Base-by-base conservation (phyloP, 2,113 vertebrate species). In the Shinisaurus crocodilurus region DNA sequence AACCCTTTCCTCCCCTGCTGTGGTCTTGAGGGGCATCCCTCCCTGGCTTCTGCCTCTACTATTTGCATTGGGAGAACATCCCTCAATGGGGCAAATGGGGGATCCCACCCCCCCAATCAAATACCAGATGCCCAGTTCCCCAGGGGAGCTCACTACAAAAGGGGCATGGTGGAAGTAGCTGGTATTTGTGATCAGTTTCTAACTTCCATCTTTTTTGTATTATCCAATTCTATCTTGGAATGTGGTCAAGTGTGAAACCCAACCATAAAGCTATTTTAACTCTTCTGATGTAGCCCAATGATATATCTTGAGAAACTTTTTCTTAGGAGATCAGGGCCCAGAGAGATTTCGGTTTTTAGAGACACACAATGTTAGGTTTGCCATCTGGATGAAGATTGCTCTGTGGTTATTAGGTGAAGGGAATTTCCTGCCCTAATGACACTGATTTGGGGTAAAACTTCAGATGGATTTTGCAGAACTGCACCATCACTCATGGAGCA, bases 391-490 rank as follows among this genome's bases (percentile, higher is more conserved):
- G 82, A 85, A 69, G 74, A 65, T 79, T 90, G 79, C 60, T 85
- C 45, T 43, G 48, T 85, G 1, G 60, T 79, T 90, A 69, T 79
- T 79, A 79, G 74, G 60, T 90, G n/a, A n/a, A 79, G 34, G 81
- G 89, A 85, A 90, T 85, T 85, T 90, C 74, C 82, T 54, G 32
- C 60, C 50, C 57, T 79, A 67, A 85, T 27, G 45, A 40, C 48
- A 79, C 34, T 85, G 34, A 85, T 85, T 76, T 70, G 34, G 48
- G 65, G 48, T 77, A 27, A 48, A 88, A 83, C 60, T 72, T 37
- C 60, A 50, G 18, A 87, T 90, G 54, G 20, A 67, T 87, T 75
- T 87, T 87, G 72, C 85, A 92, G 79, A 76, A 90, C 0, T 1
- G 72, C 0, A 0, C 6, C 75, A 43, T 18, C 45, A 82, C 90